Conservation (phyloP, 2,888 invertebrate species). For the Agrypnus murinus region DNA sequence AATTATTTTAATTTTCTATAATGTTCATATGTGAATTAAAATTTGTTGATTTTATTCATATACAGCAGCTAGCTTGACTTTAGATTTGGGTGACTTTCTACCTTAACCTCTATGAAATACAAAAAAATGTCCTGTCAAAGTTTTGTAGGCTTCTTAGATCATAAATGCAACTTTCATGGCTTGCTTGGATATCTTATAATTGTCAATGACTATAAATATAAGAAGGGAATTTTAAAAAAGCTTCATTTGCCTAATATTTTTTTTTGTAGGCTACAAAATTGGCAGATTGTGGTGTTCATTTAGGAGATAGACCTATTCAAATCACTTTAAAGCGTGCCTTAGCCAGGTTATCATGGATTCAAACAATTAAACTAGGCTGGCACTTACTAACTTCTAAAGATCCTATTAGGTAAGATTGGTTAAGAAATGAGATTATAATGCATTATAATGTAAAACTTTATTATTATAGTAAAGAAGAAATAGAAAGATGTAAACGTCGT, state of each 20-base stretch:
- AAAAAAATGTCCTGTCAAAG: too few species aligned
- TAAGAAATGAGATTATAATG: not conserved
- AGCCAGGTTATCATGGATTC: slow-evolving; percentile 89
- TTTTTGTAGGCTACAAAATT: slow-evolving; percentile 82
- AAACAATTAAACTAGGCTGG: slow-evolving; percentile 90
- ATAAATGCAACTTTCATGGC: too few species aligned
- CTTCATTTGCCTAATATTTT: not conserved
- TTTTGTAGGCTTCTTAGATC: too few species aligned
- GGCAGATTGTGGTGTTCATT: slow-evolving; percentile 87
- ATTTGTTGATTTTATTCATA: too few species aligned
- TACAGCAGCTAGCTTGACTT: too few species aligned
- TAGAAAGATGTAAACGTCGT: slow-evolving; percentile 94
- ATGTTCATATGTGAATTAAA: too few species aligned
- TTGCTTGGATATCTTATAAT: too few species aligned
- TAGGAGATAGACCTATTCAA: slow-evolving; percentile 96
- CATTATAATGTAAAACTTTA: not conserved
- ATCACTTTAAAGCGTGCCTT: slow-evolving; percentile 94
- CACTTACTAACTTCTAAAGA: slow-evolving; percentile 88
- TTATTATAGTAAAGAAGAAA: slow-evolving; percentile 89
- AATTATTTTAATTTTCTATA: too few species aligned
- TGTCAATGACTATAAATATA: too few species aligned
- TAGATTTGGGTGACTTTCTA: too few species aligned
- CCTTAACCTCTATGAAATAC: too few species aligned
- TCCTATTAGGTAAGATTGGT: slow-evolving; percentile 79
- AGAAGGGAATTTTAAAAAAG: not conserved